Base-by-base conservation (phyloP, 2,797 vertebrate species). In the Netta rufina region DNA sequence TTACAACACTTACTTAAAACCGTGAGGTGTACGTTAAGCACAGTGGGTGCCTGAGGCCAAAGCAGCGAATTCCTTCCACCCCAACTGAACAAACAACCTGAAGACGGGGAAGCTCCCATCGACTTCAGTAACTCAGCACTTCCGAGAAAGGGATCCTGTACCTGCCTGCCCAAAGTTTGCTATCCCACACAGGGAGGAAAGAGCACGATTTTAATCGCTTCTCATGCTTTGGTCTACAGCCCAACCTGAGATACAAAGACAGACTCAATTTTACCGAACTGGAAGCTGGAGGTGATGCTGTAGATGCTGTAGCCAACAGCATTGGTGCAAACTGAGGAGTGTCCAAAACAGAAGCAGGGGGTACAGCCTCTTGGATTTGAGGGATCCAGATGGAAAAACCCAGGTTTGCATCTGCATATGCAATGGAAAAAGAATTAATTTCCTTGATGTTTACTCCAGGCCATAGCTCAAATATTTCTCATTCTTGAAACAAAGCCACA, bases 281-380 rank as follows among this genome's bases (percentile, higher is more conserved):
- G 74, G 45, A 99, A 99, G 93, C 84, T 89, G 9, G 99, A 99
- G 43, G 97, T 97, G 95, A 99, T 74, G 51, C 95, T 90, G 95
- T 99, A 97, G 32, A 98, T 56, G 91, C 98, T 99, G 97, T 98
- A 99, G 90, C 98, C 99, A 0, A 98, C 57, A 0, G 99, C 99
- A 11, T 83, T 99, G 66, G 98, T 97, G 65, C 99, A 99, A 89
- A 99, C 99, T 0, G 99, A 99, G 5, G 99, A 99, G 97, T 99
- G 99, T 32, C 98, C 99, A 92, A 99, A 99, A 97, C 99, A 99
- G 98, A 99, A 99, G 87, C 99, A 99, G 3, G 99, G 98, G 4
- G 98, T 99, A 96, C 99, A 99, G 82, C 99, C 99, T 82, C 98
- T 98, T 21, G 98, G 98, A 93, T 99, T 99, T 74, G 96, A 97